Base-by-base conservation (phyloP, 2,113 vertebrate species). In the Neomonachus schauinslandi region DNA sequence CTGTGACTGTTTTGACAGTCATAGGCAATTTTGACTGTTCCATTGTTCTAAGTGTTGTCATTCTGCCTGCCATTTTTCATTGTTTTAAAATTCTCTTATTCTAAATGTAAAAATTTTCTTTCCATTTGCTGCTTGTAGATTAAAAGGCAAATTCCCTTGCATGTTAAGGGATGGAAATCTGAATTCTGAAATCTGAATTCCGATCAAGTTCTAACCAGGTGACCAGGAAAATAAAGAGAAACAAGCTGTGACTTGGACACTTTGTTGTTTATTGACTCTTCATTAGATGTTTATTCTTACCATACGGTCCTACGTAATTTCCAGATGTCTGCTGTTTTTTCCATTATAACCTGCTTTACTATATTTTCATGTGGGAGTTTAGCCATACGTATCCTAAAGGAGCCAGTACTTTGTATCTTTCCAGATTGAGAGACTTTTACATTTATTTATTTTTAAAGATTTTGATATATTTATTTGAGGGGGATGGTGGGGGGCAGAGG, bases 171-270 rank as follows among this genome's bases (percentile, higher is more conserved):
- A 61, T n/a, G 42, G 28, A 79, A 67, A 36, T 80, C 89, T 46
- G 71, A 74, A 42, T 74, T 74, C 39, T 74, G 22, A 74, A 74
- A 74, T 42, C 33, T 67, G 46, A 80, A 80, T 53, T 67, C 89
- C 21, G 46, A 8, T 57, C 2, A 83, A n/a, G 31, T 96, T 93
- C 14, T 67, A 84, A 15, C 36, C 69, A 67, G 24, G 39, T 93
- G 57, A 83, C 28, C 11, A 67, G 90, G 74, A 81, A 63, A 92
- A 69, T 91, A 72, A 81, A 76, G 59, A 91, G 86, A 90, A 88
- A 77, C 42, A 88, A 46, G 49, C 15, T 55, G 46, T 82, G 65
- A 39, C 69, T 89, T 96, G 65, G 16, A 49, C 8, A 65, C 65
- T 63, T 61, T n/a, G 36, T 95, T 65, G 65, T 82, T 24, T 81